Base-by-base conservation (phyloP, 2,113 vertebrate genomes). In the Bos indicus region DNA sequence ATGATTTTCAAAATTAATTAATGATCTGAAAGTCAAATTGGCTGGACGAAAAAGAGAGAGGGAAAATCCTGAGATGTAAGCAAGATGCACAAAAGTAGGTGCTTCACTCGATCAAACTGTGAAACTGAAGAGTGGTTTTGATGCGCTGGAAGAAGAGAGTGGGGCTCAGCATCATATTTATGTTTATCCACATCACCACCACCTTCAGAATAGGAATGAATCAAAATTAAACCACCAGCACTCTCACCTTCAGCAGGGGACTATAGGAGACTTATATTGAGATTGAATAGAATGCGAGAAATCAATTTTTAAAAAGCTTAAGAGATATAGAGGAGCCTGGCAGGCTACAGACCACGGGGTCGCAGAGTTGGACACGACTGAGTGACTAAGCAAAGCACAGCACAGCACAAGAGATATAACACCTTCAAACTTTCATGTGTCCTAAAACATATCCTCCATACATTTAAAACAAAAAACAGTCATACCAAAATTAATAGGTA, bases 11-110 rank as follows among this genome's bases (percentile, higher is more conserved):
- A 88, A 88, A 51, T 46, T 81, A 74, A 82, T 43, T 1, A 33
- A 88, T 52, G 30, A 48, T 74, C 71, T 94, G 23, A 91, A 74
- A 54, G 28, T 46, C 16, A 91, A 88, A 60, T 52, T 40, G 91
- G 23, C 30, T 36, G 30, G 33, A 91, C 16, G 36, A 52, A 60
- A 62, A 48, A 28, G 43, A 87, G 14, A n/a, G 14, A 62, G 52
- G 36, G 13, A 92, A 94, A 96, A 60, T 74, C 15, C 8, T 60
- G 92, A 74, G 46, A 30, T 82, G 6, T 83, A 56, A 77, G 62
- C 17, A 77, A 59, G 52, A 33, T 6, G 13, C 2, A 28, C 15
- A 64, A 40, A 33, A 33, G 67, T 77, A 77, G 25, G 28, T 12
- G 7, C 40, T 90, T 85, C 9, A 6, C 17, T 83, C 40, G 6